These are phyloP conservation scores for Ctenicera cuprea DNA, from an alignment of 2,888 invertebrate genomes.

Conservation along the genomic window DNA sequence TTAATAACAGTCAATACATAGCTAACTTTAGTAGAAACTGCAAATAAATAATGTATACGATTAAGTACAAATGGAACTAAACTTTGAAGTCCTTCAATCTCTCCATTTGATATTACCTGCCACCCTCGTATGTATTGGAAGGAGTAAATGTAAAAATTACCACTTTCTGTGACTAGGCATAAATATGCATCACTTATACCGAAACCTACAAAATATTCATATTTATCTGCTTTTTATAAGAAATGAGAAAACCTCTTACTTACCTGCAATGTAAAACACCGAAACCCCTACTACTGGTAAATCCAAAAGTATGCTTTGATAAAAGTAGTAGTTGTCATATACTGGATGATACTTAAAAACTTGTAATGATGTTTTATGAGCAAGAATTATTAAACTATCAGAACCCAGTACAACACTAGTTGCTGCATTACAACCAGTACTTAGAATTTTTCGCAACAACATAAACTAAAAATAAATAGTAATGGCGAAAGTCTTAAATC, in stretches of 20 bases:
- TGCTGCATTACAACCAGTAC: slow-evolving; percentile 63
- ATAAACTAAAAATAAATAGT: slow-evolving; percentile 65
- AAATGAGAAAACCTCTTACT: not conserved
- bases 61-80: slow-evolving; percentile 66
- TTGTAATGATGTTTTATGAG: slow-evolving; percentile 62
- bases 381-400: slow-evolving; percentile 66
- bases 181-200: slow-evolving; percentile 67
- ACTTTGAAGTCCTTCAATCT: slow-evolving; percentile 65
- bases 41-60: slow-evolving; percentile 65
- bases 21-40: slow-evolving; percentile 63
- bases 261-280: slow-evolving; percentile 61
- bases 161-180: slow-evolving; percentile 63
- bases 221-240: not conserved
- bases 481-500: too few relatives aligned
- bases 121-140: slow-evolving; percentile 67
- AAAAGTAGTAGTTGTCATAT: slow-evolving; percentile 66
- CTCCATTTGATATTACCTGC: slow-evolving; percentile 65
- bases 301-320: slow-evolving; percentile 65
- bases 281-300: slow-evolving; percentile 64
- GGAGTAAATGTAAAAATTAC: slow-evolving; percentile 66
- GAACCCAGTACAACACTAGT: slow-evolving; percentile 63
- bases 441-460: slow-evolving; percentile 62
- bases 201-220: slow-evolving; percentile 59
- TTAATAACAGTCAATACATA: slow-evolving; percentile 65
- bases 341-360: slow-evolving; percentile 66